Evolutionary conservation across 2,888 invertebrate genomes (phyloP), one percentile per base, ranked within the genome.

Genomic region (Spisula solida): DNA sequence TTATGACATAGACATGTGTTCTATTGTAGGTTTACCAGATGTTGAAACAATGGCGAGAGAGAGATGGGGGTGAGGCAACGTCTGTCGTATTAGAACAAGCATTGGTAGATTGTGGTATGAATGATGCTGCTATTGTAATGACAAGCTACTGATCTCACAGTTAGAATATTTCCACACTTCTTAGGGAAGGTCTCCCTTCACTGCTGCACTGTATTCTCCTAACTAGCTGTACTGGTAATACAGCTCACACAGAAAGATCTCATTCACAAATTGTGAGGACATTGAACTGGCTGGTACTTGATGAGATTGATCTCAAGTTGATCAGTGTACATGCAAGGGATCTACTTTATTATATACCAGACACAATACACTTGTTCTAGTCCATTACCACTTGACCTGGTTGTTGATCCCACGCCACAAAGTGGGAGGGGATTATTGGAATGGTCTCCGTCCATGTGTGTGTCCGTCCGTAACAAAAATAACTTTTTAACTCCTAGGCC

Each of bases 71-170:
- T 4, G 90, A 91, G 55, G 96, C 96, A 0, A 90, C 88, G 48
- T 90, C 93, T 20, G 92, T 93, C 47, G 91, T 93, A 0, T 91
- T 96, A 82, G 95, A 96, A 89, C 92, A 90, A 56, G 95, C 95
- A 48, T 93, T 96, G 29, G 81, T 94, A 47, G 94, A 94, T 29
- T 93, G 94, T 86, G 93, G 94, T 25, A 95, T 96, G 95, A 92
- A 92, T 4, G 96, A 96, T 88, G 95, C 95, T 4, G 95, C 95
- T 14, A 88, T 93, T 18, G 56, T 93, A 4, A 89, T 94, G 70
- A 91, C 92, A 20, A 92, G 91, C 78, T 92, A 91, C 86, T 92
- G 79, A 83, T 0, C n/a, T 16, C 48, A 16, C 18, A 10, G 55
- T 20, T 12, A 31, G 31, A 75, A 0, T 16, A 31, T 34, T 34